Percentiles rank a stretch among this genome's conserved stretches.
These are phyloP conservation scores for Alces alces DNA, from an alignment of 2,113 vertebrate genomes.

Conservation along the genomic window DNA sequence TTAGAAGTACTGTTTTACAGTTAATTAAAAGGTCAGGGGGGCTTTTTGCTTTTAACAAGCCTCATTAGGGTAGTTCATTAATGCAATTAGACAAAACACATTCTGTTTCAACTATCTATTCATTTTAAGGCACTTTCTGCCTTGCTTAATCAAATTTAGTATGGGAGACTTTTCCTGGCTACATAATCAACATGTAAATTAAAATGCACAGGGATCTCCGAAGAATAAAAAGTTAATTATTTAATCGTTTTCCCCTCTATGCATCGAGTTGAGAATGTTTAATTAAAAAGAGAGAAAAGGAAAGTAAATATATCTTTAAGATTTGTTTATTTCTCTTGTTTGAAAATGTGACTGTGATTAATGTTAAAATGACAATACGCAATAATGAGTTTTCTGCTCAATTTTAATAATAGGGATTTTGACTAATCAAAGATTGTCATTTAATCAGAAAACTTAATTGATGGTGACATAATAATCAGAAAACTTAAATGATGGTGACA, in stretches of 20 bases:
- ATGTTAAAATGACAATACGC: constrained; percentile 39
- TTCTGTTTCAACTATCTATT: constrained; percentile 67
- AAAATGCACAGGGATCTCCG: constrained; percentile 62
- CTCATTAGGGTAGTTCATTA: constrained; percentile 73
- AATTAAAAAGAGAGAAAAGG: constrained; percentile 52
- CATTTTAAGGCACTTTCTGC: constrained; percentile 60
- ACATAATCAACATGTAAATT: constrained; percentile 73
- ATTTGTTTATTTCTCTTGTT: constrained; percentile 26
- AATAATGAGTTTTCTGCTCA: constrained; percentile 27
- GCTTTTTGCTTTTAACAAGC: constrained; percentile 68
- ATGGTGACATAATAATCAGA: constrained; percentile 32
- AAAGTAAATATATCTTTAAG: constrained; percentile 40
- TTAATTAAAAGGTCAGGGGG: constrained; percentile 71
- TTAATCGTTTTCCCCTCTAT: constrained; percentile 52
- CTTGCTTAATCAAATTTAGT: constrained; percentile 74
- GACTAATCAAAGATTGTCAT: constrained; percentile 42
- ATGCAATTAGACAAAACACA: constrained; percentile 64
- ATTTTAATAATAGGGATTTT: constrained; percentile 49
- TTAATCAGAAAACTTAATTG: constrained; percentile 61
- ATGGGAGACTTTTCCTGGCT: constrained; percentile 47
- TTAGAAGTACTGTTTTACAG: constrained; percentile 42
- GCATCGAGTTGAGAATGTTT: constrained; percentile 35
- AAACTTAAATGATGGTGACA: constrained; percentile 30
- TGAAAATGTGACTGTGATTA: constrained; percentile 50
- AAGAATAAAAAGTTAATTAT: constrained; percentile 60